phyloP scores from a whole-genome alignment of 2,113 vertebrate species.

The Ochotona curzoniae region DNA sequence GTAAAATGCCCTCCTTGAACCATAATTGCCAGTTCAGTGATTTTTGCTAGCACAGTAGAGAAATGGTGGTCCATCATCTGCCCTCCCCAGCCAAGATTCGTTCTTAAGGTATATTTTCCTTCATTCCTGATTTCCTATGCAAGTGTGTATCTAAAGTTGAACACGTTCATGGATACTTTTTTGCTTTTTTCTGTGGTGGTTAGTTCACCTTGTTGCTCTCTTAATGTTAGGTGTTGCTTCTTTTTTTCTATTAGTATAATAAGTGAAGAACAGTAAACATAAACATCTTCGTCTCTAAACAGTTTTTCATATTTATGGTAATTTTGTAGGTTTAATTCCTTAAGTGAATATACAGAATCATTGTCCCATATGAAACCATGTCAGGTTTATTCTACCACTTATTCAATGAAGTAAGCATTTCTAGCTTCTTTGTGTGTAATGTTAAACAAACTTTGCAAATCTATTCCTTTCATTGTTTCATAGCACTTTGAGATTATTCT shows the following conservation, averaged over 20 bases:
- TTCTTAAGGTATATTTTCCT: not conserved
- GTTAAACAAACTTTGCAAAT: not conserved
- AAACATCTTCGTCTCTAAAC: conserved; percentile 40
- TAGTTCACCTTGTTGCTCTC: conserved; percentile 36
- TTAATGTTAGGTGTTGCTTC: not conserved
- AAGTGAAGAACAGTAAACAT: conserved; percentile 1
- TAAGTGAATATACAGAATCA: conserved; percentile 16
- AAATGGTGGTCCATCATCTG: not conserved
- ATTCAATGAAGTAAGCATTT: not conserved
- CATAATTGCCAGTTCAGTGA: not conserved
- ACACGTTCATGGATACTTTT: not conserved
- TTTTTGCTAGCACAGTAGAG: not conserved
- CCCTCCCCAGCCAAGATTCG: too few species aligned
- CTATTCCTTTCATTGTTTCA: not conserved
- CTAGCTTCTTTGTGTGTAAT: not conserved
- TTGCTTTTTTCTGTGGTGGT: not conserved
- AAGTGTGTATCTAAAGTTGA: not conserved
- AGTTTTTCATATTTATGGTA: conserved; percentile 23
- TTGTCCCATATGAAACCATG: not conserved
- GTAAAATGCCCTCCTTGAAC: conserved; percentile 18
- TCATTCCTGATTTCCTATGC: not conserved
- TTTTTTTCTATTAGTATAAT: conserved; percentile 22
- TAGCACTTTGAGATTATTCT: conserved; percentile 28
- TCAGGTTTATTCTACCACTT: not conserved
- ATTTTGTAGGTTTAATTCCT: conserved; percentile 29